Evolutionary conservation across 2,888 invertebrate species (phyloP).

Genomic region (Tenthredo scrophulariae): DNA sequence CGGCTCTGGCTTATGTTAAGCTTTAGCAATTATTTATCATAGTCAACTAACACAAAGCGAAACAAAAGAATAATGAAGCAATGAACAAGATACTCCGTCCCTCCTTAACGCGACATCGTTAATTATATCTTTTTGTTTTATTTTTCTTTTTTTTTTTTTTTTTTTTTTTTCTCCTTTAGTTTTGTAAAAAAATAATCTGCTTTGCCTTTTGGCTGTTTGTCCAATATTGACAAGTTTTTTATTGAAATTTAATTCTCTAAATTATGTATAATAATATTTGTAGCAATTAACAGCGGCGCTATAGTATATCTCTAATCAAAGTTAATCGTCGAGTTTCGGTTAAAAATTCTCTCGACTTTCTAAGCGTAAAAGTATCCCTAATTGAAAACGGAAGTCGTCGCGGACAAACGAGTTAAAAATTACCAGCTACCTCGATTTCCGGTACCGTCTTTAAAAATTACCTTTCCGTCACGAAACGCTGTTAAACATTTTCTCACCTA

Average conservation of each 20-base stretch:
- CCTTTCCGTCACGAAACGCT: conserved; percentile 50
- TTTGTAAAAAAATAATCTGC: neutral
- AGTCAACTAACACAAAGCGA: conserved; percentile 68
- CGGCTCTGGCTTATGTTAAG: conserved; percentile 75
- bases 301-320: neutral
- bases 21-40: conserved; percentile 75
- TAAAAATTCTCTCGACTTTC: neutral
- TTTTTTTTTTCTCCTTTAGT: neutral
- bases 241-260: no score
- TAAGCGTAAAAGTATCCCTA: conserved; percentile 37
- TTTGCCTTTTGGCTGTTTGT: neutral
- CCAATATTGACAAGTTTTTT: no score
- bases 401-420: conserved; percentile 55
- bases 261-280: no score
- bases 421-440: conserved; percentile 50
- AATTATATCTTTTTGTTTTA: conserved; percentile 35
- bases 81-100: conserved; percentile 50
- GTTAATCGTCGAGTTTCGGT: neutral
- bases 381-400: conserved; percentile 53
- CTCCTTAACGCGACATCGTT: conserved; percentile 49
- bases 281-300: neutral
- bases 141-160: neutral
- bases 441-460: conserved; percentile 44
- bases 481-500: conserved; percentile 53
- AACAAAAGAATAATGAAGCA: conserved; percentile 54